Base-by-base conservation (phyloP, 2,113 vertebrate genomes). In the Psettodes erumei region DNA sequence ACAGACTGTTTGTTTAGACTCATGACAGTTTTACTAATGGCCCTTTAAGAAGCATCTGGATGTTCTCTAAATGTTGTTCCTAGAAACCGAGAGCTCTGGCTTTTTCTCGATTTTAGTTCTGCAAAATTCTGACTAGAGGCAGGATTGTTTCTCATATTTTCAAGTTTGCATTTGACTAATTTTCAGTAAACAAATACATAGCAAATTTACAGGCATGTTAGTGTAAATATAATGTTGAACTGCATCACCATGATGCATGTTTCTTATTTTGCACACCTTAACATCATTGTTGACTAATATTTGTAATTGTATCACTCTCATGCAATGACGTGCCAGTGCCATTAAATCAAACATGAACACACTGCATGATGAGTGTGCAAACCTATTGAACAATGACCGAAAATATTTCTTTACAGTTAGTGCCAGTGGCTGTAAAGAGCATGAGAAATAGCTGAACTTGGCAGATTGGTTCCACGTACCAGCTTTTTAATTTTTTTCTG, bases 1-100 rank as follows among this genome's bases (percentile, higher is more conserved):
- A 77, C 48, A 38, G 70, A 12, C 21, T n/a, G 33, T 48, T 73
- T 85, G 80, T 82, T 81, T 42, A 11, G 53, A 56, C 70, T 56
- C 69, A 25, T 40, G 71, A 27, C 30, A 30, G 60, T 62, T 82
- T 77, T 58, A 72, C 67, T 61, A 30, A 54, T 61, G 77, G 37
- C 63, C 50, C 45, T 9, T 62, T n/a, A 27, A 35, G 51, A 54
- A 74, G 55, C 23, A 30, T 7, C 11, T 1, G 18, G 64, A 55
- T 10, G 1, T 10, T 66, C 71, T 62, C 15, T 25, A 11, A 60
- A 67, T 66, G 42, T 48, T 19, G 7, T 30, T 13, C 33, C 32
- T 13, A 19, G 8, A 58, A 72, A 23, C 5, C 7, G 6, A 32
- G 19, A 45, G 16, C 10, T 28, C 18, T 10, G 37, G 23, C 10